phyloP scores from a whole-genome alignment of 2,888 invertebrate species.

The Thereva unica region DNA sequence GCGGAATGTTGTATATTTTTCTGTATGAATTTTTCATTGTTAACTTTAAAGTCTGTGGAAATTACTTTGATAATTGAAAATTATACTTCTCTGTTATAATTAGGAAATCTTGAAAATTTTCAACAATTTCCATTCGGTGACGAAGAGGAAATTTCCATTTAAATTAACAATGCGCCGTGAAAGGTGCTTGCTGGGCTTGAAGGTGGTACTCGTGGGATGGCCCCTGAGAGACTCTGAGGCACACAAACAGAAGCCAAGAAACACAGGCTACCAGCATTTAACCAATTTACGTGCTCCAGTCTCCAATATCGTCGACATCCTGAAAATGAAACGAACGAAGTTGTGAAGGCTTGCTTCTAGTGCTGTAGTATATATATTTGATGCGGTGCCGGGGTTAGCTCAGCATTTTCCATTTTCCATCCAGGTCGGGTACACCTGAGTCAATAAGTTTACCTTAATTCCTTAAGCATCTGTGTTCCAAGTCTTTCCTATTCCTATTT shows the following conservation, averaged over 20 bases:
- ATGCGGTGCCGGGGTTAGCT: neutral
- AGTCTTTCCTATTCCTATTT: slow-evolving; percentile 17
- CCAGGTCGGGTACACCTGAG: slow-evolving; percentile 25
- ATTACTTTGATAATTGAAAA: slow-evolving; percentile 29
- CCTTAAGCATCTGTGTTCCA: slow-evolving; percentile 30
- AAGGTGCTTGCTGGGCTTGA: neutral
- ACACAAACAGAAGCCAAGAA: too few species aligned
- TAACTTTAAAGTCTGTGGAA: neutral
- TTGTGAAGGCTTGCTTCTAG: neutral
- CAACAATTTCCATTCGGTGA: slow-evolving; percentile 6
- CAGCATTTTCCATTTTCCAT: slow-evolving; percentile 24
- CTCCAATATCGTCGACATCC: neutral
- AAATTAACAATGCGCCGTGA: slow-evolving; percentile 16
- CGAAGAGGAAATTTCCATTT: slow-evolving; percentile 33
- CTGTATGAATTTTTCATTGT: too few species aligned
- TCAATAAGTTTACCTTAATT: slow-evolving; percentile 36
- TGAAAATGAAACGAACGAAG: neutral
- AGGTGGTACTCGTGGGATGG: too few species aligned
- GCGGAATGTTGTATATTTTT: too few species aligned
- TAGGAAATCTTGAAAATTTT: slow-evolving; percentile 21
- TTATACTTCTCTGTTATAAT: slow-evolving; percentile 18
- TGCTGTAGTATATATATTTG: neutral
- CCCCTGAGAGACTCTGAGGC: too few species aligned
- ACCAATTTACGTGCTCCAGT: slow-evolving; percentile 34
- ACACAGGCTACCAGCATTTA: neutral